Evolutionary conservation across 2,113 vertebrate species (phyloP).

Genomic region (Brachypteracias leptosomus): DNA sequence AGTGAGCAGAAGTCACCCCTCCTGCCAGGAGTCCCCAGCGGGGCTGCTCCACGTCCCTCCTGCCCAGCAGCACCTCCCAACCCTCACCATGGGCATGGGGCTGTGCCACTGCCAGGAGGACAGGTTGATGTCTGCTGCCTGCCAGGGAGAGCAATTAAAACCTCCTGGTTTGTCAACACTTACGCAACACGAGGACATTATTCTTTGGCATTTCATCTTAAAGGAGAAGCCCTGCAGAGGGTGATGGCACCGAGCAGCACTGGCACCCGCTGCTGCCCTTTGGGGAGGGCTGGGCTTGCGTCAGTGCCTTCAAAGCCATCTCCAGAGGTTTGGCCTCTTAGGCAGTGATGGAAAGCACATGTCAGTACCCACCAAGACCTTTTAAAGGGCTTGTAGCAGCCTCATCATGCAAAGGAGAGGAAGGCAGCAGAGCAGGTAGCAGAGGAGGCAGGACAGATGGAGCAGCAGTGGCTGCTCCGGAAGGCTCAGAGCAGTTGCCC

Average conservation of each 20-base stretch:
- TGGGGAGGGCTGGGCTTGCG: background rate
- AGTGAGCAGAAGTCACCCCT: background rate
- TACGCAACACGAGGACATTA: background rate
- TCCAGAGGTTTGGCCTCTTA: background rate
- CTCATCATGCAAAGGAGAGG: rapidly evolving
- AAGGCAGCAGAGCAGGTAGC: background rate
- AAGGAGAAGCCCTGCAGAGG: background rate
- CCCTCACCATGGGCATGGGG: background rate
- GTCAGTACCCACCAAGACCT: background rate
- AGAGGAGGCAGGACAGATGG: background rate
- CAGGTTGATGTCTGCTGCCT: background rate
- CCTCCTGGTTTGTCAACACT: background rate
- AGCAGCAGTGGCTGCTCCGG: background rate
- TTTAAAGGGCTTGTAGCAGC: too few relatives aligned
- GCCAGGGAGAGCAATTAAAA: background rate
- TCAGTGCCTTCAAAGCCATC: rapidly evolving
- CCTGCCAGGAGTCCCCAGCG: background rate
- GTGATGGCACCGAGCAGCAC: background rate
- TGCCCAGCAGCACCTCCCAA: background rate
- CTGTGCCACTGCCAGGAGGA: background rate
- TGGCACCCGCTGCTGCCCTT: background rate
- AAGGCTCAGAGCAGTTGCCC: background rate
- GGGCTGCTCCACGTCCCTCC: background rate
- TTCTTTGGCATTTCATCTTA: background rate
- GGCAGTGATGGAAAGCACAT: rapidly evolving